Base-by-base conservation (phyloP, 2,888 invertebrate genomes). In the Volucella inanis region DNA sequence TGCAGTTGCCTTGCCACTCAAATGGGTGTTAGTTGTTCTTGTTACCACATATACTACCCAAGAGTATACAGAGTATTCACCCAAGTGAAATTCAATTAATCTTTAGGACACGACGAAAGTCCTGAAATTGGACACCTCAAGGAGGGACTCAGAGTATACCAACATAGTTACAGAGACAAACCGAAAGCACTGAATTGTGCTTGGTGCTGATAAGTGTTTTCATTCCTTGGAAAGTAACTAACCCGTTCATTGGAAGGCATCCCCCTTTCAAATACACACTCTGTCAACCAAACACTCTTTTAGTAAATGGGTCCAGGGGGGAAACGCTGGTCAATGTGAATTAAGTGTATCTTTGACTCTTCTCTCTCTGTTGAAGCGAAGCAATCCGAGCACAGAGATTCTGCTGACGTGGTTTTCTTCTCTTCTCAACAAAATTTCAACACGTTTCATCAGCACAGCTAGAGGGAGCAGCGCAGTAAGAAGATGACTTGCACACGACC, bases 1-100 rank as follows among this genome's bases (percentile, higher is more conserved):
- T 78, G 67, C 74, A 68, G 78, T 83, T 62, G 54, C 77, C 72
- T 83, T 62, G 54, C 77, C 72, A 72, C 77, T 62, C 31, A 72
- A 77, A 77, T 71, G 72, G 72, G 83, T 77, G 78, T 78, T 74
- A 64, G 72, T 83, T 83, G 68, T 62, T 78, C 62, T 62, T 82
- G 61, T 67, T 68, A 41, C 57, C 18, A 31, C 65, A 47, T 57
- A 67, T 22, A 61, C 49, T 31, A 62, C 38, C 15, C 47, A 38
- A 59, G 52, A 61, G 67, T 15, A 67, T 31, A 31, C 31, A 31
- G 31, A 31, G 31, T 31, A 31, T 31, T 31, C 43, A 55, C 71
- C 75, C 71, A 71, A 79, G 84, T 67, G 84, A 75, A 84, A 84
- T 76, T 79, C 84, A 84, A 84, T 84, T 84, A 84, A 84, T 84